Base-by-base conservation (phyloP, 2,113 vertebrate species). In the Bothrops jararaca region DNA sequence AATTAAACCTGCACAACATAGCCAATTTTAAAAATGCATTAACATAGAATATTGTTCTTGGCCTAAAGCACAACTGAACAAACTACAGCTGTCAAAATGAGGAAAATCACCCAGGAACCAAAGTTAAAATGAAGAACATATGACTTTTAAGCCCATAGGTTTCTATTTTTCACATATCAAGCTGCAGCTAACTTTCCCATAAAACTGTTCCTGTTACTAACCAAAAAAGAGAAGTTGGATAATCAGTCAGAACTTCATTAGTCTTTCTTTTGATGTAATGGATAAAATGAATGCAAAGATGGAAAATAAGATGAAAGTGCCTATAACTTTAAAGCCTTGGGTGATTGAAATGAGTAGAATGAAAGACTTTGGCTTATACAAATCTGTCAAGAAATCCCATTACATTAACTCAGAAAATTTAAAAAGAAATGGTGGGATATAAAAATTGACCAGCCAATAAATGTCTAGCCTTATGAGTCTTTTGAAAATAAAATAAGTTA, bases 191-290 rank as follows among this genome's bases (percentile, higher is more conserved):
- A 86, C 4, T 11, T 10, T 48, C 57, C 22, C 34, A 88, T 45
- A 5, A 3, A 90, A 54, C 1, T 86, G 1, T 3, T 56, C 58
- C 50, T 89, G 11, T 29, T 6, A 94, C 11, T 20, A 94, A 20
- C 29, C 88, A 80, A 93, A 90, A 94, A 48, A 74, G 34, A 95
- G 26, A 3, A 87, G 12, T 29, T 93, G 13, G 91, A 94, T 13
- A 94, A 93, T 58, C 39, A 86, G 23, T 26, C 34, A 90, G 92
- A 91, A 15, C 5, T 58, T 1, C 39, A 57, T 89, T 91, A 57
- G 3, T 60, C 74, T 88, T 93, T 53, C 92, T 95, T 86, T 54
- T 90, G 53, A 1, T 91, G 26, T 92, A 92, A 93, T 10, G 92
- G 91, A 42, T 48, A 74, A 93, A 91, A 53, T 89, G 85, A 10